Evolutionary conservation across 2,113 vertebrate species (phyloP).

Genomic region (Pedionomus torquatus): DNA sequence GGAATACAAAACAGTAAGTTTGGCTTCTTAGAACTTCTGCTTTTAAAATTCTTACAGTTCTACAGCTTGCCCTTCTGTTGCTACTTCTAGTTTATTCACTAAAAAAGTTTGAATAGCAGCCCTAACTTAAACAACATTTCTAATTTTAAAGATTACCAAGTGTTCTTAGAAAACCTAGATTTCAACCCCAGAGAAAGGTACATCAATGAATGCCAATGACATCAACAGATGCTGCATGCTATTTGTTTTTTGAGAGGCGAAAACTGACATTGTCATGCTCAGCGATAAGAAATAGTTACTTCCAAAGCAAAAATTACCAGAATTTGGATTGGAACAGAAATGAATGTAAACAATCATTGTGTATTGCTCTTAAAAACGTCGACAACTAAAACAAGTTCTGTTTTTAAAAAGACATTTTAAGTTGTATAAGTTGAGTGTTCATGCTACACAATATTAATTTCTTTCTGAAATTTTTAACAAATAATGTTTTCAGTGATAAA

Average conservation of each 20-base stretch:
- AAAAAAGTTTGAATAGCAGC: not conserved
- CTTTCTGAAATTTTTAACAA: not conserved
- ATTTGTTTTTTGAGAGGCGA: not conserved
- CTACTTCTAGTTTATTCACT: not conserved
- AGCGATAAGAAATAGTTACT: not conserved
- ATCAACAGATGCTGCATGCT: not conserved
- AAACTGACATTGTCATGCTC: not conserved
- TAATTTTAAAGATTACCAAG: not conserved
- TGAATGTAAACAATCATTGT: not conserved
- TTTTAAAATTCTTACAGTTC: not conserved
- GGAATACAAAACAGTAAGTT: constrained; percentile 95
- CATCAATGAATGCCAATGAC: not conserved
- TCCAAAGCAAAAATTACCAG: not conserved
- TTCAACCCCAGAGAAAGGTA: not conserved
- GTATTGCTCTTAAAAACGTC: not conserved
- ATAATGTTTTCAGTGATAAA: not conserved
- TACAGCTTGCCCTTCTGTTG: not conserved
- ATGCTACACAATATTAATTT: not conserved
- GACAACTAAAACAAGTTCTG: not conserved
- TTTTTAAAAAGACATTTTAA: not conserved
- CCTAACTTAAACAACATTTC: not conserved
- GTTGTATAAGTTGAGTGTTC: not conserved
- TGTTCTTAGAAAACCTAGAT: not conserved
- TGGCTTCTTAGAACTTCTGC: not conserved
- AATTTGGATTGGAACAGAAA: not conserved